phyloP scores from a whole-genome alignment of 1,140 invertebrate genomes.

The Venustaconcha ellipsiformis region DNA sequence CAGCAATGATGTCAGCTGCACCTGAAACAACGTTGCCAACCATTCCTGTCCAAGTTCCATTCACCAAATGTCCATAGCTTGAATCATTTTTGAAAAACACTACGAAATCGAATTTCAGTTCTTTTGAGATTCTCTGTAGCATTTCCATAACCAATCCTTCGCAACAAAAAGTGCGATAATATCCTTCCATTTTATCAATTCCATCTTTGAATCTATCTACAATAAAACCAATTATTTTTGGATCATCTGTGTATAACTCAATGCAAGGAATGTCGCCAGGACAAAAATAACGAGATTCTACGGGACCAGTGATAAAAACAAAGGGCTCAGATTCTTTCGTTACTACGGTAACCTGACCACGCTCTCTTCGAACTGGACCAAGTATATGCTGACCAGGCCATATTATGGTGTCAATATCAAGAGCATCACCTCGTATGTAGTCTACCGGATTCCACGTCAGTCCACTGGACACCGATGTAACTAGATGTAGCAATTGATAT shows the following conservation, averaged over 20 bases:
- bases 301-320: conserved; percentile 51
- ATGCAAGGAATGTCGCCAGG: conserved; percentile 80
- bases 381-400: conserved; percentile 81
- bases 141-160: conserved; percentile 91
- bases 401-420: conserved; percentile 81
- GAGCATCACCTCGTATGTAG: conserved; percentile 73
- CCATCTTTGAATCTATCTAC: conserved; percentile 42
- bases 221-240: conserved; percentile 35
- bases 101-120: conserved; percentile 88
- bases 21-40: conserved; percentile 86
- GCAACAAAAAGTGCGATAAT: conserved; percentile 80
- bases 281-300: conserved; percentile 40
- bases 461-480: conserved; percentile 66
- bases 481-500: conserved; percentile 12
- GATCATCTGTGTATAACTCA: conserved; percentile 73
- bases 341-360: conserved; percentile 83
- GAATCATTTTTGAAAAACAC: conserved; percentile 82
- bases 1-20: conserved; percentile 90
- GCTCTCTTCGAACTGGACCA: conserved; percentile 57
- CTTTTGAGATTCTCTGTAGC: conserved; percentile 82
- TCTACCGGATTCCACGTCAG: conserved; percentile 74
- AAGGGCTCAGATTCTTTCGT: conserved; percentile 74
- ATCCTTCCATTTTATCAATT: conserved; percentile 8
- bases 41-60: conserved; percentile 83
- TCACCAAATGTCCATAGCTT: conserved; percentile 47